Evolutionary conservation across 1,140 invertebrate species (phyloP).

Genomic region (Radopholus similis): DNA sequence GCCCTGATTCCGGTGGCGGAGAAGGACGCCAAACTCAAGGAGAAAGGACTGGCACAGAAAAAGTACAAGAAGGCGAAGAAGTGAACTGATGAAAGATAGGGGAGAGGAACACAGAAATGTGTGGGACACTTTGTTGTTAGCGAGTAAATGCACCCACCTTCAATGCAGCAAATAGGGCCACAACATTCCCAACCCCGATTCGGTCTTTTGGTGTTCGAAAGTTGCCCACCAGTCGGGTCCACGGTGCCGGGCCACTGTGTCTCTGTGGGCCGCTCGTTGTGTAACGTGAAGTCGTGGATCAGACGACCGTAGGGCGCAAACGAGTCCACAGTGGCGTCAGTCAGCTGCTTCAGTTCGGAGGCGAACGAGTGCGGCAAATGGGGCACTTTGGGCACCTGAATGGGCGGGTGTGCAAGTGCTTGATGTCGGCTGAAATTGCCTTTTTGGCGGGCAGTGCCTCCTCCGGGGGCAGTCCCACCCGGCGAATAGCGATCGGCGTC

Average conservation of each 20-base stretch:
- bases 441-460: background rate
- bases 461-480: slow-evolving; percentile 13
- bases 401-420: too few relatives aligned
- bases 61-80: background rate
- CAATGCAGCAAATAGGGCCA: too few relatives aligned
- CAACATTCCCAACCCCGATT: background rate
- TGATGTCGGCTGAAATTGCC: background rate
- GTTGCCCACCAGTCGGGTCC: background rate
- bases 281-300: slow-evolving; percentile 21
- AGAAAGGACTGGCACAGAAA: background rate
- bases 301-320: slow-evolving; percentile 28
- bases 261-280: slow-evolving; percentile 3
- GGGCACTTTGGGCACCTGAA: slow-evolving; percentile 6
- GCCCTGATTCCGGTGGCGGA: slow-evolving; percentile 7
- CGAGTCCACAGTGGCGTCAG: slow-evolving; percentile 18
- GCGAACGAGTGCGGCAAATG: slow-evolving; percentile 23
- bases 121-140: background rate
- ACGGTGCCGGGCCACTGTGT: background rate
- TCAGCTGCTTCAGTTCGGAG: slow-evolving; percentile 24
- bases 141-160: too few relatives aligned
- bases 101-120: background rate
- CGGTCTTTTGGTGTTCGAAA: background rate
- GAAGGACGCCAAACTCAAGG: slow-evolving; percentile 20
- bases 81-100: background rate
- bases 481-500: slow-evolving; percentile 7